These are phyloP conservation scores for Hypomesus transpacificus DNA, from an alignment of 2,113 vertebrate species.

Conservation along the genomic window DNA sequence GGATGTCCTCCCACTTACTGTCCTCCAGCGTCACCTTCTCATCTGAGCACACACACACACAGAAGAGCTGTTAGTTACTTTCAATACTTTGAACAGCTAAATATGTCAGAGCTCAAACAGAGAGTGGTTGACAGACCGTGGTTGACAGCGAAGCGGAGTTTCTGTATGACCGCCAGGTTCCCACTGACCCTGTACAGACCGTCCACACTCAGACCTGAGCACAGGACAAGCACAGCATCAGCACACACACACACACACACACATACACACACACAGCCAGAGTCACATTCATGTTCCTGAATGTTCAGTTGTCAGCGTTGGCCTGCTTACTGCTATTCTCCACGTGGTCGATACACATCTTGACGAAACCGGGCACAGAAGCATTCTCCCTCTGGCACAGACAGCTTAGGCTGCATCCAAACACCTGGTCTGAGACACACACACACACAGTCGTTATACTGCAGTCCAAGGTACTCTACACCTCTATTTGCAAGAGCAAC, in stretches of 20 bases:
- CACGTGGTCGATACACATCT: constrained; percentile 89
- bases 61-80: neutral
- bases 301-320: neutral
- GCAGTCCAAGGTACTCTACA: too few relatives aligned
- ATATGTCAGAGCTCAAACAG: too few relatives aligned
- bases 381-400: constrained; percentile 86
- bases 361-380: constrained; percentile 88
- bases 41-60: constrained; percentile 67
- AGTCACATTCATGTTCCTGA: neutral
- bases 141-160: constrained; percentile 90
- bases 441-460: neutral
- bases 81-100: neutral
- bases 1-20: constrained; percentile 96
- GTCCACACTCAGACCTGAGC: constrained; percentile 82
- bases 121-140: constrained; percentile 72
- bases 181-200: constrained; percentile 95
- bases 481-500: too few relatives aligned
- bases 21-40: constrained; percentile 89
- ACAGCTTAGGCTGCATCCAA: constrained; percentile 87
- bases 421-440: constrained; percentile 84
- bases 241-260: neutral
- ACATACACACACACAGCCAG: neutral
- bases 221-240: neutral
- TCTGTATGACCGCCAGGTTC: constrained; percentile 95
- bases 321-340: constrained; percentile 81